A percentile compares a stretch with the other conserved stretches of the same genome.
phyloP scores from a whole-genome alignment of 30 jellyfish, hydroid and myxozoan genomes.

The Pelagia noctiluca region DNA sequence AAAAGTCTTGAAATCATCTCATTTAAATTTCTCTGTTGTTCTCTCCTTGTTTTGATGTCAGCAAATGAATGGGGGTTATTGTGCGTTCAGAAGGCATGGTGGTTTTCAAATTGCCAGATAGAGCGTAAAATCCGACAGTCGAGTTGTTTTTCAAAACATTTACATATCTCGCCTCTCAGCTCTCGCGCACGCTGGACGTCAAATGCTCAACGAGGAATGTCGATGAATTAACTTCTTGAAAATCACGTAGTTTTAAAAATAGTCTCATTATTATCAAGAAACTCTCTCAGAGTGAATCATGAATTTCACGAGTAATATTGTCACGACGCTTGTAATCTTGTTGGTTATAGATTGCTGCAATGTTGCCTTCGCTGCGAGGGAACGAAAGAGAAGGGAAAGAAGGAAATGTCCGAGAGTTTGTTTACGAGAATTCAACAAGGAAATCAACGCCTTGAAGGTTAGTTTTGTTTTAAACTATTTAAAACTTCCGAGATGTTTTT shows the following conservation, averaged over 20 bases:
- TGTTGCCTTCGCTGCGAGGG: slow-evolving; percentile 22
- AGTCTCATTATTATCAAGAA: too few relatives aligned
- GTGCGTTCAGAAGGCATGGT: neutral
- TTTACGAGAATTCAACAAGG: slow-evolving; percentile 36
- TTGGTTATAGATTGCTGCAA: too few relatives aligned
- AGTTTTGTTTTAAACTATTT: neutral
- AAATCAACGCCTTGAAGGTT: slow-evolving; percentile 43
- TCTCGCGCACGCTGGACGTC: too few relatives aligned
- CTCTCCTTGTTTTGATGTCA: neutral
- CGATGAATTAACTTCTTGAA: too few relatives aligned
- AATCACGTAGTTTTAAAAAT: too few relatives aligned
- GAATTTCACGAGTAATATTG: too few relatives aligned
- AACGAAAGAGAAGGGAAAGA: slow-evolving; percentile 33
- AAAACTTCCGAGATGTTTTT: neutral
- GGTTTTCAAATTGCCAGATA: slow-evolving; percentile 18
- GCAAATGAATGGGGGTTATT: neutral
- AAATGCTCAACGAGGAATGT: too few relatives aligned
- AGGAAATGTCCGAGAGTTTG: slow-evolving; percentile 60
- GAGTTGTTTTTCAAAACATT: neutral
- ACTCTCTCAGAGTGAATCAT: too few relatives aligned
- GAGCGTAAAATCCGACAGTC: slow-evolving; percentile 54
- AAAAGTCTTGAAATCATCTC: neutral
- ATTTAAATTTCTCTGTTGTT: neutral
- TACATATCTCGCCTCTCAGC: too few relatives aligned
- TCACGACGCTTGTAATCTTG: too few relatives aligned